A percentile compares a stretch with the other conserved stretches of the same genome.
Evolutionary conservation across 2,888 invertebrate genomes (phyloP).

Genomic region (Caenorhabditis macrosperma): DNA sequence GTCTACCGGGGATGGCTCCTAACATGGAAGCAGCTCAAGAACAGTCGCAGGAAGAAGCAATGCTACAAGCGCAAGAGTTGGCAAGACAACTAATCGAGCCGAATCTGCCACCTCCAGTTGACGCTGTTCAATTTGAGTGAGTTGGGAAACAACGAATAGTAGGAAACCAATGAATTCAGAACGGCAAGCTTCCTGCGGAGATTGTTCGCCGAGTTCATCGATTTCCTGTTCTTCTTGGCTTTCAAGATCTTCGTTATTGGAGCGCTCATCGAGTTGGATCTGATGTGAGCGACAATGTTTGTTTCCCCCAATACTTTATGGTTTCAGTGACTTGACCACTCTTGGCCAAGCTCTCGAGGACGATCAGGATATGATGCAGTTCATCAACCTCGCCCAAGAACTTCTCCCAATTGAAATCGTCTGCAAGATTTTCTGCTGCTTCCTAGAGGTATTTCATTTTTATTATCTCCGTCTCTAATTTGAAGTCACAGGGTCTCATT

Average conservation of each 20-base stretch:
- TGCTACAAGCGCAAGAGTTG: too few relatives aligned
- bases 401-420: constrained; percentile 78
- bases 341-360: constrained; percentile 71
- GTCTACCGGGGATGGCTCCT: too few relatives aligned
- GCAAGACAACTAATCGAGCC: too few relatives aligned
- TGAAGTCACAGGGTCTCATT: constrained; percentile 56
- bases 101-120: too few relatives aligned
- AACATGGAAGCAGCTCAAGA: too few relatives aligned
- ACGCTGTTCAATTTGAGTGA: constrained; percentile 6
- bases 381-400: constrained; percentile 77
- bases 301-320: neutral
- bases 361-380: constrained; percentile 73
- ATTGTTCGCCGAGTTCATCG: constrained; percentile 73
- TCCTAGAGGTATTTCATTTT: constrained; percentile 68
- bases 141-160: neutral
- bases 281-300: constrained; percentile 65
- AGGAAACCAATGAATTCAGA: constrained; percentile 27
- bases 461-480: neutral
- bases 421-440: constrained; percentile 69
- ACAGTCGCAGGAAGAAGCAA: too few relatives aligned
- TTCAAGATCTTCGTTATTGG: constrained; percentile 72
- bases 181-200: constrained; percentile 69
- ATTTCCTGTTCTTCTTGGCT: constrained; percentile 71
- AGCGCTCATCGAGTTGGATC: constrained; percentile 69
- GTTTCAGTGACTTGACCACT: constrained; percentile 74